Evolutionary conservation across 2,888 invertebrate genomes (phyloP), one percentile per base, ranked within the genome.

Genomic region (Thymelicus sylvestris): DNA sequence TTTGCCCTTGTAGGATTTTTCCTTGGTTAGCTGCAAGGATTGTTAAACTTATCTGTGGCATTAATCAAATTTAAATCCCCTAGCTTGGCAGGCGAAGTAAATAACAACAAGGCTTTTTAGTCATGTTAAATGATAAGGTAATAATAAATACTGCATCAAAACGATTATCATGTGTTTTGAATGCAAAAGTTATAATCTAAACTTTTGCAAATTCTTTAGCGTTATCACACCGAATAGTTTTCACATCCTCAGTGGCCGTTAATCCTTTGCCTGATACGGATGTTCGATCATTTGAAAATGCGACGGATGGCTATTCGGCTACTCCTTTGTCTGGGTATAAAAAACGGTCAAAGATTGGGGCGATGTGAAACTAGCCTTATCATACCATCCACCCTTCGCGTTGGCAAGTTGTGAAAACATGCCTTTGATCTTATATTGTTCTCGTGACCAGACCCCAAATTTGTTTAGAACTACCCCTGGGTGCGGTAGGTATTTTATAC

Each of bases 371-470:
- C 66, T 63, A 66, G 66, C 66, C 69, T 72, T 67, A 72, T 77
- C 82, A 83, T 79, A 81, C 77, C 83, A 82, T 80, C 81, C 82
- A 83, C 83, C 87, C 88, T 82, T 83, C 80, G 79, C 62, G 74
- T 71, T 77, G 78, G 76, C 75, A 83, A 83, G 79, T 85, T 85
- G 83, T 81, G 80, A 86, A 88, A 87, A 86, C 83, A 87, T 87
- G 84, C 82, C 86, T 91, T 87, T 86, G 86, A 87, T 87, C 86
- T 87, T 81, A 81, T 86, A 89, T 88, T 89, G 87, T 89, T 86
- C 83, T 80, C 85, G 84, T 90, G 88, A 87, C 88, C 86, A 77
- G 83, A 83, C 78, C 77, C 79, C 76, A 86, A 88, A 89, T 87
- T 86, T 86, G 82, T 81, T 80, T 78, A 75, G 79, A 81, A 76